phyloP scores from a whole-genome alignment of 2,888 invertebrate species.

The Sicus ferrugineus region DNA sequence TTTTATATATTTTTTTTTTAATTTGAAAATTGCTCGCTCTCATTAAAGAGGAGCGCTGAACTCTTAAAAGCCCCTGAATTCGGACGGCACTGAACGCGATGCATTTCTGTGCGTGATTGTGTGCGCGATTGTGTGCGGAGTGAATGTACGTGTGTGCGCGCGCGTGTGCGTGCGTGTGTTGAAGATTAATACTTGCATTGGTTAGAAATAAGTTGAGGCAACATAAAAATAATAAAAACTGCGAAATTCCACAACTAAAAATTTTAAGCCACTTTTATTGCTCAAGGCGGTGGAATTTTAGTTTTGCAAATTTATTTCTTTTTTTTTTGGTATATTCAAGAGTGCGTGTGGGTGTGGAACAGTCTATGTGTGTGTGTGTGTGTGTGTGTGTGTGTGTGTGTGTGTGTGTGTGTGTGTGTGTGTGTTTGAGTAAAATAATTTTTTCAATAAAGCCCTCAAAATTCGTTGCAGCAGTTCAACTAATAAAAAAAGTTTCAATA shows the following conservation, averaged over 20 bases:
- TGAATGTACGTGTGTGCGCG: constrained; percentile 13
- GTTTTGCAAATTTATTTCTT: no score
- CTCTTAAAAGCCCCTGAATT: background rate
- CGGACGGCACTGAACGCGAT: background rate
- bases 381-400: constrained; percentile 8
- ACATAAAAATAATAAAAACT: background rate
- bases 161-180: constrained; percentile 16
- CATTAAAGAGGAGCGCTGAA: no score
- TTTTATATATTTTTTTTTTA: no score
- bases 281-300: no score
- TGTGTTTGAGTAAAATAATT: background rate
- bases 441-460: no score
- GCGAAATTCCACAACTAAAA: no score
- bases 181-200: background rate
- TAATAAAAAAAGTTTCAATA: no score
- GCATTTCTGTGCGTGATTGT: background rate
- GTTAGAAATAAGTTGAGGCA: background rate
- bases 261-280: no score
- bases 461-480: no score
- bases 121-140: background rate
- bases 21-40: no score
- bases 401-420: background rate
- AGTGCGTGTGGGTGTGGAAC: background rate
- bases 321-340: background rate
- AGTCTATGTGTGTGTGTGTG: background rate